phyloP scores from a whole-genome alignment of 1,140 invertebrate species.

The Drosophila hydei region DNA sequence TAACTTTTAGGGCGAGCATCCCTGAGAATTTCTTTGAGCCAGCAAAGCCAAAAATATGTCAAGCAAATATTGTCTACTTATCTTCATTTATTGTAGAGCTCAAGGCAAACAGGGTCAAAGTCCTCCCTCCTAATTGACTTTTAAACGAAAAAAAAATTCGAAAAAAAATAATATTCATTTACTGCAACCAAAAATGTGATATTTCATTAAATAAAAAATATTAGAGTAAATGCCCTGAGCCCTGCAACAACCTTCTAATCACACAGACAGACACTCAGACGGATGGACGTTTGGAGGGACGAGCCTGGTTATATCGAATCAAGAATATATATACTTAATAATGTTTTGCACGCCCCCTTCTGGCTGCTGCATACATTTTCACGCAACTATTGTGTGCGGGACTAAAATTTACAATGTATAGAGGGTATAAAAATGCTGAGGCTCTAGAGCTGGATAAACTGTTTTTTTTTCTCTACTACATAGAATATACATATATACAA shows the following conservation, averaged over 20 bases:
- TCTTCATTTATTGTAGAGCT: constrained; percentile 10
- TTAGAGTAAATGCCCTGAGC: too few species aligned
- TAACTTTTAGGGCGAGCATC: background rate
- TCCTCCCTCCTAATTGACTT: constrained; percentile 36
- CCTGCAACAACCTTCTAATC: too few species aligned
- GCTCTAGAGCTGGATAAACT: background rate
- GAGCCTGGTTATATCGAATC: too few species aligned
- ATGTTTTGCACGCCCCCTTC: too few species aligned
- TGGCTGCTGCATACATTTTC: too few species aligned
- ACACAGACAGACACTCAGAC: too few species aligned
- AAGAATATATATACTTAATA: too few species aligned
- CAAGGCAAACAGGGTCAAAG: background rate
- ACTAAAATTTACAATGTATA: background rate
- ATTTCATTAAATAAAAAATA: constrained; percentile 25
- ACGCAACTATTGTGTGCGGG: too few species aligned
- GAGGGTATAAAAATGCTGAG: background rate
- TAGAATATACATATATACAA: background rate
- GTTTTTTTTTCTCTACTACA: constrained; percentile 44
- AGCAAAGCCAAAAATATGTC: background rate
- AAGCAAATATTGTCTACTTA: constrained; percentile 3
- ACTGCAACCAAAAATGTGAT: constrained; percentile 36
- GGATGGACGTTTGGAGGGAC: too few species aligned
- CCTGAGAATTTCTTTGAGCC: background rate
- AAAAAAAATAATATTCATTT: constrained; percentile 33
- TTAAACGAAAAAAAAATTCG: constrained; percentile 19